Evolutionary conservation across 2,113 vertebrate genomes (phyloP).

Genomic region (Ammodytes dubius): DNA sequence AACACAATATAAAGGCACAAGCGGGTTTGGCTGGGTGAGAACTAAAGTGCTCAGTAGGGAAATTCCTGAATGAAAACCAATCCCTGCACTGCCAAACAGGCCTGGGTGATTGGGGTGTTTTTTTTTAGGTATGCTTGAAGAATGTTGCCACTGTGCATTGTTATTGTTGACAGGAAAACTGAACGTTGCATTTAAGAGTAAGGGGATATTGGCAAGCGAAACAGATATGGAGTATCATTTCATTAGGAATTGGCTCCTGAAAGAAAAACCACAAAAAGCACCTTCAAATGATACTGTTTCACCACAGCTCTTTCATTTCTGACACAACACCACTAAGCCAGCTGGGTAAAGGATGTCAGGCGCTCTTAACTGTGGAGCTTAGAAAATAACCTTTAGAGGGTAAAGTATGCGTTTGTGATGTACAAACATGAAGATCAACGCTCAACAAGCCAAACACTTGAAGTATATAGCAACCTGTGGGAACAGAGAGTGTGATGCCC

Average conservation of each 20-base stretch:
- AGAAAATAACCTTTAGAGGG: not conserved
- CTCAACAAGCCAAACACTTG: accelerated
- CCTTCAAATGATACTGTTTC: constrained; percentile 59
- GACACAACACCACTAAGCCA: constrained; percentile 46
- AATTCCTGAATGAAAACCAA: constrained; percentile 79
- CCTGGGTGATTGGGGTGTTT: constrained; percentile 51
- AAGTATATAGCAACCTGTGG: constrained; percentile 53
- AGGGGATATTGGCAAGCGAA: constrained; percentile 58
- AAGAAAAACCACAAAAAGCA: constrained; percentile 46
- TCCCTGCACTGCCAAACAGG: constrained; percentile 60
- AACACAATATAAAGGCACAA: constrained; percentile 64
- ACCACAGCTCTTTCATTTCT: constrained; percentile 55
- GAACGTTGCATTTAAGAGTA: constrained; percentile 60
- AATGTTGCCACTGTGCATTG: constrained; percentile 74
- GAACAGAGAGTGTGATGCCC: constrained; percentile 56
- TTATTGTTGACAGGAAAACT: constrained; percentile 73
- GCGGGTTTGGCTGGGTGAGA: constrained; percentile 71
- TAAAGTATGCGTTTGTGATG: not conserved
- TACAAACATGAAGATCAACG: not conserved
- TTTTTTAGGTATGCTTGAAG: constrained; percentile 73
- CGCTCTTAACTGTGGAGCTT: constrained; percentile 16
- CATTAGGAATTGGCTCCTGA: constrained; percentile 57
- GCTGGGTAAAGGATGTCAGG: constrained; percentile 50
- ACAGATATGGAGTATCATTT: constrained; percentile 61
- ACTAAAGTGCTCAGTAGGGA: constrained; percentile 63